Base-by-base conservation (phyloP, 2,888 invertebrate genomes). In the Nasonia oneida region DNA sequence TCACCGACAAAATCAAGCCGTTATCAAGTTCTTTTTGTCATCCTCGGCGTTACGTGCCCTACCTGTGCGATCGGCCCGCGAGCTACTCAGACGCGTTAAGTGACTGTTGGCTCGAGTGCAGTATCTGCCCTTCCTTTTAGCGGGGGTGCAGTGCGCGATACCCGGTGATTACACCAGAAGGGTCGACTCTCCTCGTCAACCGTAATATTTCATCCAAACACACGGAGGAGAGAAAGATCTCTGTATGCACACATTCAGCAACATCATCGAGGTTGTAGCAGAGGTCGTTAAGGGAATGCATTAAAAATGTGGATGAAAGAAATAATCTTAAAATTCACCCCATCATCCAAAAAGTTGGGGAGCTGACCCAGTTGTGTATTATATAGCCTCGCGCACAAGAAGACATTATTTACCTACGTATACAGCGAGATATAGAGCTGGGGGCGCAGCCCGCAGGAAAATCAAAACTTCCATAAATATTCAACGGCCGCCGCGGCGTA, bases 1-100 rank as follows among this genome's bases (percentile, higher is more conserved):
- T 61, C n/a, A n/a, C 2, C 57, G 53, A 18, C 15, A 18, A 10
- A 47, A 47, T 47, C 47, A 47, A 47, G 0, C 53, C 53, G 61
- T 77, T 77, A 77, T 77, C 33, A 23, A 15, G 23, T 75, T 53
- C 15, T 75, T 2, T 78, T 47, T 29, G 67, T 15, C 42, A 14
- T 78, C 67, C 47, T 29, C 47, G 47, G 12, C 47, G 47, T 47
- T 83, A 57, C 82, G 76, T 76, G 82, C 76, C 37, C 47, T 83
- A 83, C 82, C 76, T 83, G 77, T 18, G 12, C 57, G 71, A 70
- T 83, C 83, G 57, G 50, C 4, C n/a, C 71, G 23, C 23, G 14
- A 12, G 67, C 67, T 67, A 67, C n/a, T 67, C 23, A 67, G 67
- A 33, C 67, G 67, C 67, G 67, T 29, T 67, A 33, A 67, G 67